Percentiles rank a stretch among this genome's conserved stretches.
These are phyloP conservation scores for Drosophila willistoni DNA, from an alignment of 1,140 invertebrate genomes.

Conservation along the genomic window DNA sequence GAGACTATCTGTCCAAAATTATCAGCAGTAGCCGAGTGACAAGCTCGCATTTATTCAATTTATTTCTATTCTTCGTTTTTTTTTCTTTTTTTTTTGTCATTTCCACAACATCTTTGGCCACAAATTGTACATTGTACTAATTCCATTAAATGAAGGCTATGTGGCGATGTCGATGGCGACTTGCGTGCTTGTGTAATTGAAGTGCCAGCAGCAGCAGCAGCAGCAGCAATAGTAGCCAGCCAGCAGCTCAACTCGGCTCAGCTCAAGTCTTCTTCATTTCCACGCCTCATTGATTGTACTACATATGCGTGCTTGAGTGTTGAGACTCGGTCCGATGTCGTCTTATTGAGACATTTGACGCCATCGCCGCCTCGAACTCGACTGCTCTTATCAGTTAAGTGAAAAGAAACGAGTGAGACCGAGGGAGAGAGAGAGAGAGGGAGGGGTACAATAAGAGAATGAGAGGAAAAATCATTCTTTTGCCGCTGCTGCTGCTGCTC, in stretches of 20 bases:
- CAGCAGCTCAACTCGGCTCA: constrained; percentile 31
- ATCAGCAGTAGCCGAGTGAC: constrained; percentile 44
- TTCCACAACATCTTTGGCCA: constrained; percentile 64
- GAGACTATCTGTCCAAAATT: constrained; percentile 71
- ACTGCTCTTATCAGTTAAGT: constrained; percentile 63
- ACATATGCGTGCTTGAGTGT: constrained; percentile 66
- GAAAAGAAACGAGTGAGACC: constrained; percentile 24
- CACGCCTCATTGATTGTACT: constrained; percentile 69
- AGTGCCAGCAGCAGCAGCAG: constrained; percentile 58
- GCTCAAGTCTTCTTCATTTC: constrained; percentile 51
- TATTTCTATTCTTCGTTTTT: constrained; percentile 73
- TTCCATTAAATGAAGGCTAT: constrained; percentile 71
- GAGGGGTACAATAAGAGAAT: too few species aligned
- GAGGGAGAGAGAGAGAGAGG: neutral
- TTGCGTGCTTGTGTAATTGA: constrained; percentile 79
- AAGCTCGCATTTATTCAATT: constrained; percentile 73
- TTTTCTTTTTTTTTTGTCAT: too few species aligned
- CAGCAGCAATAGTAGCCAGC: constrained; percentile 14
- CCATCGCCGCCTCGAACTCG: constrained; percentile 35
- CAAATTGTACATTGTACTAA: constrained; percentile 79
- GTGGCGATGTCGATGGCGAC: constrained; percentile 42
- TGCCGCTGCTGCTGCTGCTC: constrained; percentile 27
- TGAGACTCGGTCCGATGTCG: constrained; percentile 39
- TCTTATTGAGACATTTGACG: constrained; percentile 76
- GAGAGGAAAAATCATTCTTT: constrained; percentile 36